Percentiles rank a stretch among this genome's conserved stretches.
phyloP scores from a whole-genome alignment of 2,797 vertebrate genomes.

The Macropus fuliginosus region DNA sequence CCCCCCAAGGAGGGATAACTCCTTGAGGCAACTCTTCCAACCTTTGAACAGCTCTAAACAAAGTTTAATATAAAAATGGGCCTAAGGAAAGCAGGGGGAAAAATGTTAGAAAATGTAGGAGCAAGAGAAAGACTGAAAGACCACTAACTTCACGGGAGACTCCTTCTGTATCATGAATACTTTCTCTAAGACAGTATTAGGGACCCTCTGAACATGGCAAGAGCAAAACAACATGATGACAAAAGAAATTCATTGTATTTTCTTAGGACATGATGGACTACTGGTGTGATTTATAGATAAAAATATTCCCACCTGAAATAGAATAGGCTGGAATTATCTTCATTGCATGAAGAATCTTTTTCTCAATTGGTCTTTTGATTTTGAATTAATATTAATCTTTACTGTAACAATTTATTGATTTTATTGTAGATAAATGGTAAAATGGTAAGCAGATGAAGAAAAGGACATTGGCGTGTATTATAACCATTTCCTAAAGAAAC shows the following conservation, averaged over 20 bases:
- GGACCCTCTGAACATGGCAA: no score
- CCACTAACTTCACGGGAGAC: no score
- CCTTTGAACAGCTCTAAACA: no score
- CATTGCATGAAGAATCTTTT: background rate
- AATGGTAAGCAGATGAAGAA: background rate
- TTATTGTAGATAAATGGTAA: background rate
- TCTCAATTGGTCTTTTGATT: background rate
- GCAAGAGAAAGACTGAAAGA: no score
- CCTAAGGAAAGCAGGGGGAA: no score
- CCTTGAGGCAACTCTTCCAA: background rate
- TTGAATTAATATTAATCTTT: background rate
- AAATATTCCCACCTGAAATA: background rate
- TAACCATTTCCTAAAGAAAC: background rate
- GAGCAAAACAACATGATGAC: background rate
- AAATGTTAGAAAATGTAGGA: no score
- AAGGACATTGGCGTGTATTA: background rate
- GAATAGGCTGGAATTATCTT: background rate
- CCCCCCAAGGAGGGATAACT: background rate
- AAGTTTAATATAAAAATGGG: no score
- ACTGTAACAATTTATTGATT: background rate
- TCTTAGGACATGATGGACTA: background rate
- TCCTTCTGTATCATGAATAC: no score
- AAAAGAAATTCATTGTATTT: background rate
- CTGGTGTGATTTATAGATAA: background rate
- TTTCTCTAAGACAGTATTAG: no score